Percentiles rank a stretch among this genome's conserved stretches.
These are phyloP conservation scores for Xylocopa sonorina DNA, from an alignment of 1,140 invertebrate genomes.

Conservation along the genomic window DNA sequence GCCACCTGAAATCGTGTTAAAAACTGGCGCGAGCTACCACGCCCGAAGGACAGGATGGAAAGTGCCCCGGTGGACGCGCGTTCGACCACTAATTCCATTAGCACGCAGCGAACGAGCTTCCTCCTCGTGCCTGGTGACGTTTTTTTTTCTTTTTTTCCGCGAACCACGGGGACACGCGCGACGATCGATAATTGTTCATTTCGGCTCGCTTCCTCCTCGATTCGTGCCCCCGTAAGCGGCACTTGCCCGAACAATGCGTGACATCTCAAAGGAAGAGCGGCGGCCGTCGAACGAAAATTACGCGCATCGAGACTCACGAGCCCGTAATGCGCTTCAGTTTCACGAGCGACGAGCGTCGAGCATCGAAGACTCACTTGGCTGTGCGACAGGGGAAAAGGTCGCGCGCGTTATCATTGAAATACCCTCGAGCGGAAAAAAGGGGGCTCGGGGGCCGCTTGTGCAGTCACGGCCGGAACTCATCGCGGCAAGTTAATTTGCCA, in stretches of 20 bases:
- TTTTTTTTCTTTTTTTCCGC: conserved; percentile 20
- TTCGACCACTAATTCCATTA: neutral
- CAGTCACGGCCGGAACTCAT: conserved; percentile 22
- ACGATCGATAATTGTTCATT: conserved; percentile 46
- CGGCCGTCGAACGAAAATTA: conserved; percentile 37
- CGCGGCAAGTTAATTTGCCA: conserved; percentile 57
- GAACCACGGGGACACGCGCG: neutral
- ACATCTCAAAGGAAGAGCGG: conserved; percentile 46
- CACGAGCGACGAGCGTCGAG: conserved; percentile 45
- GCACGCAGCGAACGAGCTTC: neutral
- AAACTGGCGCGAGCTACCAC: no score
- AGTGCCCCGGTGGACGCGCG: neutral
- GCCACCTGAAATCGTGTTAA: no score
- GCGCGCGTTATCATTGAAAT: conserved; percentile 45
- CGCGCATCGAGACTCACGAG: conserved; percentile 38
- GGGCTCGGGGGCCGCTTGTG: conserved; percentile 10
- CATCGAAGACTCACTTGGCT: conserved; percentile 25
- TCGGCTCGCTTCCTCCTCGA: conserved; percentile 39
- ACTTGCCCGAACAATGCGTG: conserved; percentile 50
- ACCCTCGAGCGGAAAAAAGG: conserved; percentile 38
- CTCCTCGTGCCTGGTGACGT: conserved; percentile 10
- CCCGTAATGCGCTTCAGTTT: conserved; percentile 48
- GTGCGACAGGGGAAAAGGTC: conserved; percentile 36
- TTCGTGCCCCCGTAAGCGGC: conserved; percentile 39
- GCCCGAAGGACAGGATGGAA: neutral